These are phyloP conservation scores for Platygyra sinensis DNA, from an alignment of 64 coral and sea anemone species.

Conservation along the genomic window DNA sequence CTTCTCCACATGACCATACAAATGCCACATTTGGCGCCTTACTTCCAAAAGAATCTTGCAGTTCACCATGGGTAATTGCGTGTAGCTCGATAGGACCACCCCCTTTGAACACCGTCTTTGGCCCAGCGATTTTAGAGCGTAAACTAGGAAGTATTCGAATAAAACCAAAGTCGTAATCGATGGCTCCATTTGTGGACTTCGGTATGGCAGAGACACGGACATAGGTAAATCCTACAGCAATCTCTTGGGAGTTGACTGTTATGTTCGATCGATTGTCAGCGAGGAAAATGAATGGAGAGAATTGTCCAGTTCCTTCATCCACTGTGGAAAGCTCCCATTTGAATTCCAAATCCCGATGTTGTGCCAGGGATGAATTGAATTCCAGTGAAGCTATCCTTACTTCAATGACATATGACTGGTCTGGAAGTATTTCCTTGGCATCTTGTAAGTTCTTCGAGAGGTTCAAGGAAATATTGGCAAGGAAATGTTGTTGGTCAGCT, in stretches of 20 bases:
- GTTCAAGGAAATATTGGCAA: slow-evolving; percentile 22
- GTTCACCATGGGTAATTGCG: slow-evolving; percentile 34
- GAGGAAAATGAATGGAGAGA: not conserved
- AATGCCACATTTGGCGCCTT: slow-evolving; percentile 34
- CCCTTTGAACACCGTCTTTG: slow-evolving; percentile 58
- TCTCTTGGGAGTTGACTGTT: not conserved
- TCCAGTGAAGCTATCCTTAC: not conserved
- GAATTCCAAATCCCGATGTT: not conserved
- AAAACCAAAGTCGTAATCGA: slow-evolving; percentile 68
- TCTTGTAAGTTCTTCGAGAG: not conserved
- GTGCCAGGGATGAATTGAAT: not conserved
- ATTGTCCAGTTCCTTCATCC: slow-evolving; percentile 12
- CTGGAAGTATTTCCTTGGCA: not conserved
- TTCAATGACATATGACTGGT: not conserved
- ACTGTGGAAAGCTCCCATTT: slow-evolving; percentile 32
- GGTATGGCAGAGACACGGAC: slow-evolving; percentile 12
- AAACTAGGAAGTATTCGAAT: slow-evolving; percentile 65
- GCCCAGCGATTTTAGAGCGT: slow-evolving; percentile 34
- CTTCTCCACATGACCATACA: slow-evolving; percentile 67
- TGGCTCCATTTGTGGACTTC: slow-evolving; percentile 48
- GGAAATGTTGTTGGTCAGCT: not conserved
- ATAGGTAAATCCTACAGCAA: slow-evolving; percentile 4
- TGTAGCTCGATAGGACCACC: slow-evolving; percentile 30
- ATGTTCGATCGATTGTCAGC: not conserved
- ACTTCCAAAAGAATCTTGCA: slow-evolving; percentile 22